Percentiles rank a stretch among this genome's conserved stretches.
These are phyloP conservation scores for Parus major DNA, from an alignment of 2,113 vertebrate genomes.

Conservation along the genomic window DNA sequence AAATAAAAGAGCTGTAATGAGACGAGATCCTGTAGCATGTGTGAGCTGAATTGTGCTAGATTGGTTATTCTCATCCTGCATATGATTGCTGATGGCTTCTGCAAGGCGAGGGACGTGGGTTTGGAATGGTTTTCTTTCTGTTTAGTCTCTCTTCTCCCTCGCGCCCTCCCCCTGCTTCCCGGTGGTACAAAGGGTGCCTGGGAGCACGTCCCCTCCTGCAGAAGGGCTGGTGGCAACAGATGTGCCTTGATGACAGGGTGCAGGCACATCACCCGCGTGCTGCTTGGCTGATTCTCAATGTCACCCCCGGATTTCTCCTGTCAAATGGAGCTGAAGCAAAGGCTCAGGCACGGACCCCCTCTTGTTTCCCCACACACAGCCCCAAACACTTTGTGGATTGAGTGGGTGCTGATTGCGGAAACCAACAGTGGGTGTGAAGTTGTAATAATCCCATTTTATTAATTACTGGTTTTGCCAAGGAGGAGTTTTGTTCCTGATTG, in stretches of 20 bases:
- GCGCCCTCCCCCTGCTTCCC: constrained; percentile 4
- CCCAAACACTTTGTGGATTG: background rate
- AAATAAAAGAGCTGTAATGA: constrained; percentile 74
- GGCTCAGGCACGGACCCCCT: background rate
- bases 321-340: background rate
- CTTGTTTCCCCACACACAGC: background rate
- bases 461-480: background rate
- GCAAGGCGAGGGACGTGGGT: constrained; percentile 39
- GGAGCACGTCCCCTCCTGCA: background rate
- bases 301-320: background rate
- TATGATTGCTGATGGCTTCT: constrained; percentile 66
- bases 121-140: constrained; percentile 55
- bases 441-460: constrained; percentile 55
- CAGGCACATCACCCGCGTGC: background rate
- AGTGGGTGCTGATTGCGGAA: constrained; percentile 27
- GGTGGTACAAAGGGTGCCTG: constrained; percentile 12
- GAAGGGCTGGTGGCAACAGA: constrained; percentile 32
- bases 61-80: constrained; percentile 69
- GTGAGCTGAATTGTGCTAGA: constrained; percentile 69
- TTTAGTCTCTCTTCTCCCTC: constrained; percentile 33
- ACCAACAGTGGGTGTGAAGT: background rate
- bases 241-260: constrained; percentile 59
- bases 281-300: background rate
- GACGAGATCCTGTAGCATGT: constrained; percentile 64
- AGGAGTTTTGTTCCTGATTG: background rate